Conservation (phyloP, 1,140 invertebrate species). For the Drosophila eugracilis region DNA sequence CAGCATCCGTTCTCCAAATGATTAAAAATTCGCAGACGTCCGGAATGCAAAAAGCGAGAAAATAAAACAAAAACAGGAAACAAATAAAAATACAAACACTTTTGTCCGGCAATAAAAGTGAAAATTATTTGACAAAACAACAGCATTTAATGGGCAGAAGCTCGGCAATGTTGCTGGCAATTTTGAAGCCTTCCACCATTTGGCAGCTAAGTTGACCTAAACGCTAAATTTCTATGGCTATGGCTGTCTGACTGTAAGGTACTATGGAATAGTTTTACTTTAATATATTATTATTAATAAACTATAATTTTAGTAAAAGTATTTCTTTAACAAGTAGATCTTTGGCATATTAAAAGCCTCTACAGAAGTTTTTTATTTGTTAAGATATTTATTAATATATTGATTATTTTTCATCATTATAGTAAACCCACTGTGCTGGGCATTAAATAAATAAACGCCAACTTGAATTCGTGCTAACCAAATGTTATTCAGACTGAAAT, state of each 20-base stretch:
- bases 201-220: conserved; percentile 14
- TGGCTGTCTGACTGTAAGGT: not conserved
- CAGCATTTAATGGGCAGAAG: conserved; percentile 13
- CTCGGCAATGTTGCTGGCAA: conserved; percentile 3
- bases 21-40: conserved; percentile 70
- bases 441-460: conserved; percentile 1
- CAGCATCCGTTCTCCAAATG: conserved; percentile 33
- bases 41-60: conserved; percentile 17
- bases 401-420: not conserved
- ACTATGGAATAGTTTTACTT: not conserved
- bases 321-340: no score
- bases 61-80: conserved; percentile 18
- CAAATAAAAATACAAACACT: conserved; percentile 4
- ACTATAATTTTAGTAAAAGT: no score
- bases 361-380: not conserved
- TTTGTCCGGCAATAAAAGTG: conserved; percentile 58
- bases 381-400: not conserved
- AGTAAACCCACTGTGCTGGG: conserved; percentile 3
- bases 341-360: not conserved
- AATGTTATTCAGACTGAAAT: conserved; percentile 9
- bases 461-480: not conserved
- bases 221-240: not conserved
- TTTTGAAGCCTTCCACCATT: conserved; percentile 11
- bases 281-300: not conserved
- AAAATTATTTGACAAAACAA: conserved; percentile 60